These are phyloP conservation scores for Zaprionus camerounensis DNA, from an alignment of 1,140 invertebrate genomes.

Conservation along the genomic window DNA sequence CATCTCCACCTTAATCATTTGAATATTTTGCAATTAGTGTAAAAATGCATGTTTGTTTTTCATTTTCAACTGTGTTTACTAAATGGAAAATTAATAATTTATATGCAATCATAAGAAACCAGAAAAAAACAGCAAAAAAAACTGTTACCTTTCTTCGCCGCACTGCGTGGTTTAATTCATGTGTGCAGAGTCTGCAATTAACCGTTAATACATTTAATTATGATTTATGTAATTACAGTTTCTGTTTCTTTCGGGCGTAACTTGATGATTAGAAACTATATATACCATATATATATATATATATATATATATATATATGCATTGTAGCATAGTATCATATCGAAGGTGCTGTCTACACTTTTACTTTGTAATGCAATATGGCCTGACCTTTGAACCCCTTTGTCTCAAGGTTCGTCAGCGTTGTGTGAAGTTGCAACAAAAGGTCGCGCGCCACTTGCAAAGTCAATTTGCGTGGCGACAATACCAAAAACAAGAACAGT, in stretches of 20 bases:
- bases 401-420: conserved; percentile 5
- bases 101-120: not conserved
- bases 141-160: conserved; percentile 37
- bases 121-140: not conserved
- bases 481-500: conserved; percentile 20
- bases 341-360: not conserved
- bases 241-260: conserved; percentile 25
- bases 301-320: not conserved
- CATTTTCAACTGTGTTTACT: not conserved
- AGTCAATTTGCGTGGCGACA: conserved; percentile 42
- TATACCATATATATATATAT: not conserved
- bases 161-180: conserved; percentile 57
- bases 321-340: not conserved
- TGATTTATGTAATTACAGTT: conserved; percentile 45
- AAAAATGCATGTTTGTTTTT: not conserved
- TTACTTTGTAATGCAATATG: conserved; percentile 8
- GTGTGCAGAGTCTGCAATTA: conserved; percentile 42
- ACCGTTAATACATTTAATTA: conserved; percentile 62
- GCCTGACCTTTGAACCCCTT: conserved; percentile 22
- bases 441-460: conserved; percentile 29
- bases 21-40: conserved; percentile 3
- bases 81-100: conserved; percentile 7
- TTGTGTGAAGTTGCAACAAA: conserved; percentile 11
- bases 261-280: conserved; percentile 10
- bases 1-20: not conserved